Evolutionary conservation across 1,140 invertebrate species (phyloP), one percentile per base, ranked within the genome.

Genomic region (Drosophila bifasciata): DNA sequence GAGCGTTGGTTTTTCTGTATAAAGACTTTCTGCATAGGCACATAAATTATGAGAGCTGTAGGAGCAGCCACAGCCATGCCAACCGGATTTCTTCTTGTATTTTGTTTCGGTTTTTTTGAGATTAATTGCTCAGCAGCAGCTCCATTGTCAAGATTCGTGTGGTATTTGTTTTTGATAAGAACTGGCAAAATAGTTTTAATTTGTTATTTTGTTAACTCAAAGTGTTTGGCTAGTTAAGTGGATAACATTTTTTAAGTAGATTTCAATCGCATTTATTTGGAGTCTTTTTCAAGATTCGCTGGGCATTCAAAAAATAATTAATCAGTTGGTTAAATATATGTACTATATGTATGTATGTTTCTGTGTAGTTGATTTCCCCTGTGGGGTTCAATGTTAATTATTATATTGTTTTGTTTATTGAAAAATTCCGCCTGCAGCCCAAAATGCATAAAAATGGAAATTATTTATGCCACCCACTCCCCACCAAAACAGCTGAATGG

Each of bases 111-210:
- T 68, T 73, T 59, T 21, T 28, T 44, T 44, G 69, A 70, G 77
- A 85, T 86, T 86, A 86, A 85, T 86, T 77, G 81, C 63, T 76
- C 68, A 45, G 64, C 80, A 69, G 63, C 60, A n/a, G n/a, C n/a
- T n/a, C 57, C 45, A 63, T 53, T 77, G 76, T 77, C 77, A 52
- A 70, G 61, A 81, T 85, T 59, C 55, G 48, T 58, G 45, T 72
- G 79, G 57, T 70, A 76, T 79, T 60, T n/a, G n/a, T n/a, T 53
- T 49, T 28, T 49, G 81, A 85, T 85, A 80, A 86, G 56, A 48
- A 25, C 23, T 67, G 32, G 64, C 61, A 68, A 36, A 36, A 36
- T 36, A 67, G 64, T 68, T 68, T 66, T 56, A 36, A 23, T 50
- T 68, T 44, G 45, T 62, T 23, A n/a, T 50, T 66, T 25, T 36